These are phyloP conservation scores for Phyllotis vaccarum DNA, from an alignment of 2,797 vertebrate genomes.

Conservation along the genomic window DNA sequence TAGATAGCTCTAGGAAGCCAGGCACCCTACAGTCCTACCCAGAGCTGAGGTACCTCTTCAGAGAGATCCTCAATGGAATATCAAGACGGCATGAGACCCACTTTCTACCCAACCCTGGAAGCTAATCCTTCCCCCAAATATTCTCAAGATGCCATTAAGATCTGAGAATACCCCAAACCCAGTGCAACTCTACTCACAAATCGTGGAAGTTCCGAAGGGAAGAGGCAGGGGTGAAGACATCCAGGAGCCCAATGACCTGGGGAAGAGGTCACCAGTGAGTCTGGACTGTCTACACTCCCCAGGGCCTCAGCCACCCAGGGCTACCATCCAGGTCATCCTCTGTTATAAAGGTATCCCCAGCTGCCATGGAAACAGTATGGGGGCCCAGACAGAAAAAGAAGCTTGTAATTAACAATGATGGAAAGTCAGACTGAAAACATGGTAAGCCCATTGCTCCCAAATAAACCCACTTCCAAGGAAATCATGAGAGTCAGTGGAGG, in stretches of 20 bases:
- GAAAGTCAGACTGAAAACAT: background rate
- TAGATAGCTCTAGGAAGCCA: background rate
- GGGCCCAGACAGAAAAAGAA: background rate
- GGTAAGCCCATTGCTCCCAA: background rate
- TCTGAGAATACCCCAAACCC: background rate
- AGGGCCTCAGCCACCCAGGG: background rate
- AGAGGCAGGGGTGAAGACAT: conserved; percentile 94
- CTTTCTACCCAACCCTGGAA: background rate
- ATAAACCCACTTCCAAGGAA: background rate
- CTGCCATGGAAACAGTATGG: background rate
- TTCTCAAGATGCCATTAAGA: background rate
- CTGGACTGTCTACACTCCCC: too few species aligned
- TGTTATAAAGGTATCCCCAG: background rate
- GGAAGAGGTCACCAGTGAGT: conserved; percentile 72
- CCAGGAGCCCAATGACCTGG: conserved; percentile 96
- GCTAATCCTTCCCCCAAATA: background rate
- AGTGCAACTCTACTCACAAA: conserved; percentile 92
- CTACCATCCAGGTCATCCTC: background rate
- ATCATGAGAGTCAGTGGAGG: background rate
- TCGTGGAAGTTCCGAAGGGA: conserved; percentile 94
- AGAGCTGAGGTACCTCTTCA: background rate
- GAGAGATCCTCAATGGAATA: background rate
- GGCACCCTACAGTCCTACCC: background rate
- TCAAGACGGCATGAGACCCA: background rate
- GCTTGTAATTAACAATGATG: background rate